phyloP scores from a whole-genome alignment of 2,888 invertebrate species.

The Meiosimyza platycephala region DNA sequence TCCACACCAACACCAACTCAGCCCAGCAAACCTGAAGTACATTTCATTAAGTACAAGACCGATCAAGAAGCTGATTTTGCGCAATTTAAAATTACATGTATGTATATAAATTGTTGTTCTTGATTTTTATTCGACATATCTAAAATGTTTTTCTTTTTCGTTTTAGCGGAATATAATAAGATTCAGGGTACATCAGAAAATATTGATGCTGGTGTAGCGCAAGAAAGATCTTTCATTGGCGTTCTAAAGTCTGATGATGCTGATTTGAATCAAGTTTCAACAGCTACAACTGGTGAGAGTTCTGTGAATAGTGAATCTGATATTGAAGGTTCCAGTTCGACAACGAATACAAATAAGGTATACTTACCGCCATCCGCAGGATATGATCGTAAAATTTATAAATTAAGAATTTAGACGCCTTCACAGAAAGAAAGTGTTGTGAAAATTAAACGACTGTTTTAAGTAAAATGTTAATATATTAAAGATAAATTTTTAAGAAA shows the following conservation, averaged over 20 bases:
- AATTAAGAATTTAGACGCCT: too few relatives aligned
- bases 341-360: too few relatives aligned
- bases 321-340: too few relatives aligned
- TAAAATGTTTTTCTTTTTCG: neutral
- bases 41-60: slow-evolving; percentile 66
- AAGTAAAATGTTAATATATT: too few relatives aligned
- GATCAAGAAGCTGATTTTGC: slow-evolving; percentile 63
- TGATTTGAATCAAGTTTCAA: neutral
- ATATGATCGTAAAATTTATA: neutral
- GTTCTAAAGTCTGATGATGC: slow-evolving; percentile 51
- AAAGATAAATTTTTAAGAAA: too few relatives aligned
- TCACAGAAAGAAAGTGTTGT: too few relatives aligned
- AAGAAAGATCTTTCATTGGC: slow-evolving; percentile 62
- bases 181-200: slow-evolving; percentile 62
- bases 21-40: slow-evolving; percentile 65
- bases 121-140: neutral
- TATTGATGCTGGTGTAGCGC: slow-evolving; percentile 61
- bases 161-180: slow-evolving; percentile 61
- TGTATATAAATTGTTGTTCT: slow-evolving; percentile 19
- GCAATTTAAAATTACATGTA: slow-evolving; percentile 64
- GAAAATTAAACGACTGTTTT: too few relatives aligned
- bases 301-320: too few relatives aligned
- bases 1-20: slow-evolving; percentile 62
- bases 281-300: too few relatives aligned
- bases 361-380: neutral